phyloP scores from a whole-genome alignment of 2,797 vertebrate species.

The Podarcis siculus region DNA sequence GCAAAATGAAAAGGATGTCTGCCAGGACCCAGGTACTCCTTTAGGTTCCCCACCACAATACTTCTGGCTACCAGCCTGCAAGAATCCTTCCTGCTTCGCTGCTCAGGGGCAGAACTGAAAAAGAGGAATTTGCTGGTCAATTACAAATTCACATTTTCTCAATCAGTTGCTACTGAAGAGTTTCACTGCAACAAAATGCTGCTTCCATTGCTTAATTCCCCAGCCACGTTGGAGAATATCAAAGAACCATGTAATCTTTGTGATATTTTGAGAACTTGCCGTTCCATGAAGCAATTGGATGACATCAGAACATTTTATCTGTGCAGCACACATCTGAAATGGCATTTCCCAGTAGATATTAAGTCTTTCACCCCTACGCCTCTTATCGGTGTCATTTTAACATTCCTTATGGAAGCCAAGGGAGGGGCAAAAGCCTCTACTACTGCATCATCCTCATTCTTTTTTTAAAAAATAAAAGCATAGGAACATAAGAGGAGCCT shows the following conservation, averaged over 20 bases:
- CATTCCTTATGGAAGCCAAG: not conserved
- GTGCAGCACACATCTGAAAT: not conserved
- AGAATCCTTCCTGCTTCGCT: not conserved
- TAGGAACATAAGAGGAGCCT: too few species aligned
- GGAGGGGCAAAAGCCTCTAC: not conserved
- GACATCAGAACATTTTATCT: constrained; percentile 21
- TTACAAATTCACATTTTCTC: not conserved
- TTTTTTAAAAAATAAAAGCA: too few species aligned
- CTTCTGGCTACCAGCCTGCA: not conserved
- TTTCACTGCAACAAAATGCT: not conserved
- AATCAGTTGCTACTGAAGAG: not conserved
- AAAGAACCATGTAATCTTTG: not conserved
- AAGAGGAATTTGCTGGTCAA: not conserved
- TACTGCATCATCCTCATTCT: not conserved
- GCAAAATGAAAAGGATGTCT: too few species aligned
- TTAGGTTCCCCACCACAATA: not conserved
- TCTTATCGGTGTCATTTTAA: not conserved
- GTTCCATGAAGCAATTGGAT: not conserved
- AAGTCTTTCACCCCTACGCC: not conserved
- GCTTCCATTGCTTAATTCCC: not conserved
- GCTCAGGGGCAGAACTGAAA: not conserved
- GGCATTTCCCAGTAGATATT: not conserved
- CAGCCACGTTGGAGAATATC: not conserved
- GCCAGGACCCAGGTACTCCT: not conserved
- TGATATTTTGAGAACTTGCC: not conserved